Base-by-base conservation (phyloP, 2,113 vertebrate genomes). In the Helogale parvula region DNA sequence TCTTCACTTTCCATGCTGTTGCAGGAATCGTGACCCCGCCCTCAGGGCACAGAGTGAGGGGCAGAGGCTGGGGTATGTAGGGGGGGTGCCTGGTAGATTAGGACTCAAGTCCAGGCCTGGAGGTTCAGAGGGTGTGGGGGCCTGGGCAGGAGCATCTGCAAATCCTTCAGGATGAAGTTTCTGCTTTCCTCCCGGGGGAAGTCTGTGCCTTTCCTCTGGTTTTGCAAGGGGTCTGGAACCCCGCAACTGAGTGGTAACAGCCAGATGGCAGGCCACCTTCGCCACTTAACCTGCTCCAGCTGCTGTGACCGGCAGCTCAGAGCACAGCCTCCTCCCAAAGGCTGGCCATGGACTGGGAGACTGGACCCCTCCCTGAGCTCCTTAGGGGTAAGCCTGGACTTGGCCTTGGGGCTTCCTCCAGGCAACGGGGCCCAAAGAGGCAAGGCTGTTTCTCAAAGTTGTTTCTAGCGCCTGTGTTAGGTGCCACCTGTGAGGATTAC, bases 11-110 rank as follows among this genome's bases (percentile, higher is more conserved):
- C 5, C 7, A 19, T 7, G 38, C 52, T 52, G 1, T 0, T 3
- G 57, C 0, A 0, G 33, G 10, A 41, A 68, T 15, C 2, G 74
- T 3, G 7, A n/a, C 27, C 31, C 69, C 14, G 31, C 41, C 54
- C 31, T 54, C 63, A 68, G 91, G 63, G 29, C 29, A 41, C 74
- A 87, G 35, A 52, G 82, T 5, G 33, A 69, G n/a, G 66, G n/a
- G 33, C 35, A n/a, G 90, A 54, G 12, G 52, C 66, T 5, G 38
- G 60, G 23, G 4, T 3, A 5, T 41, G 41, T 41, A 41, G 1
- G 52, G 17, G 4, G 1, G 16, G 50, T 57, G 38, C 33, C 38
- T 47, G 9, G 72, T 31, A n/a, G 72, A 12, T 41, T 69, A 0
- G 29, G 47, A 13, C 69, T 66, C 5, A 8, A n/a, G 85, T 35